Conservation (phyloP, 2,797 vertebrate genomes). For the Moxostoma hubbsi region DNA sequence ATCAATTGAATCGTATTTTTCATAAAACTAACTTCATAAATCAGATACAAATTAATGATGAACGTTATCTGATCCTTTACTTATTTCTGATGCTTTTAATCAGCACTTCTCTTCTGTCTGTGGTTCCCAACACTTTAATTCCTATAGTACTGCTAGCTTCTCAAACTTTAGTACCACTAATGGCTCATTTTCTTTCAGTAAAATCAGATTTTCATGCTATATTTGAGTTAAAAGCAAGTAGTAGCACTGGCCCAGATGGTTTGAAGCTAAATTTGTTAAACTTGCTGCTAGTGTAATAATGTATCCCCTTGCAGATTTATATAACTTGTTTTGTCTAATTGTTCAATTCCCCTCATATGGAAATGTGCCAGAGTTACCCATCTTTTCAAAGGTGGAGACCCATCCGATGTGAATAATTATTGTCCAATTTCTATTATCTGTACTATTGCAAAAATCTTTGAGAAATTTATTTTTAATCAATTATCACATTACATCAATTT, state of each 20-base stretch:
- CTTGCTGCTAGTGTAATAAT: neutral
- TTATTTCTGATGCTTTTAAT: too few species aligned
- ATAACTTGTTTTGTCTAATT: neutral
- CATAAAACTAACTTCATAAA: too few species aligned
- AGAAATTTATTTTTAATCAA: slow-evolving; percentile 26
- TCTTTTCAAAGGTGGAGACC: neutral
- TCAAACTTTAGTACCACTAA: too few species aligned
- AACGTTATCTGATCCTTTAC: too few species aligned
- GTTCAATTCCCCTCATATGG: neutral
- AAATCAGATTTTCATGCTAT: too few species aligned
- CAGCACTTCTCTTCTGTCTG: too few species aligned
- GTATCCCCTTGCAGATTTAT: neutral
- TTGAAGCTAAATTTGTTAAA: neutral
- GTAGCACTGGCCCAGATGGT: neutral
- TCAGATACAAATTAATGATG: too few species aligned
- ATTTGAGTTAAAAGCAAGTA: too few species aligned
- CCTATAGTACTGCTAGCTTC: too few species aligned
- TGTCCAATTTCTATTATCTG: slow-evolving; percentile 18
- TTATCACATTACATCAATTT: slow-evolving; percentile 11
- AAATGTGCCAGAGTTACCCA: neutral
- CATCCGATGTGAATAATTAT: slow-evolving; percentile 24
- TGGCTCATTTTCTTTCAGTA: too few species aligned
- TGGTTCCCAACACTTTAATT: too few species aligned
- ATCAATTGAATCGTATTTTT: too few species aligned
- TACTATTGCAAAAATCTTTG: neutral